Evolutionary conservation across 2,113 vertebrate species (phyloP), one percentile per base, ranked within the genome.

Genomic region (Prunella fulvescens): DNA sequence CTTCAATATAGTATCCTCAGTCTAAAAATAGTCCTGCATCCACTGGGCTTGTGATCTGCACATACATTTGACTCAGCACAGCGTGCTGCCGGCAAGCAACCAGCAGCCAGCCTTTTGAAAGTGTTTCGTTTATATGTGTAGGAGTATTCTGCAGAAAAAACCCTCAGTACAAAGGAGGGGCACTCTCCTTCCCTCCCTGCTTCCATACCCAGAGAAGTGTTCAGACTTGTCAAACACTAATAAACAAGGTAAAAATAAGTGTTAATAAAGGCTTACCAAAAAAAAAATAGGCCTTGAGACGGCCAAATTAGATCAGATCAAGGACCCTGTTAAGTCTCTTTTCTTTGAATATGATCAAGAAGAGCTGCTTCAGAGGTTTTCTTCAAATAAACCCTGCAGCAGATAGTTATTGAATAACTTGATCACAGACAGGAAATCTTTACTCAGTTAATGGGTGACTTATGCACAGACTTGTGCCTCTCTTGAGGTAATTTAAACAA

Each of bases 61-160:
- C 77, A 92, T 71, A 94, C 11, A 17, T 97, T 97, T 96, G 96
- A 97, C 95, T 97, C 95, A 97, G 94, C 96, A 92, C 92, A 94
- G 96, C 56, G 3, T 51, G 96, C 91, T 88, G 95, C 94, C 82
- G 88, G 96, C 96, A 93, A 92, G 86, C 64, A 90, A 92, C 76
- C 86, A 35, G 28, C 92, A 94, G 95, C 74, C 73, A 60, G 82
- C 24, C 95, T 62, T 90, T 77, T 66, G 92, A 88, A 70, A 4
- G 20, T 0, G 0, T 90, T 93, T 81, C 22, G 0, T 90, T 88
- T 62, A 47, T 90, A 62, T 3, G 2, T 88, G 95, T 95, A 37
- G 95, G 96, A 92, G 94, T 88, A 54, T 54, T 93, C 88, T 74
- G 82, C 86, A 90, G 79, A 61, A 69, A 92, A 82, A 76, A 28